Evolutionary conservation across 2,888 invertebrate genomes (phyloP), one percentile per base, ranked within the genome.

Genomic region (Smittia aterrima): DNA sequence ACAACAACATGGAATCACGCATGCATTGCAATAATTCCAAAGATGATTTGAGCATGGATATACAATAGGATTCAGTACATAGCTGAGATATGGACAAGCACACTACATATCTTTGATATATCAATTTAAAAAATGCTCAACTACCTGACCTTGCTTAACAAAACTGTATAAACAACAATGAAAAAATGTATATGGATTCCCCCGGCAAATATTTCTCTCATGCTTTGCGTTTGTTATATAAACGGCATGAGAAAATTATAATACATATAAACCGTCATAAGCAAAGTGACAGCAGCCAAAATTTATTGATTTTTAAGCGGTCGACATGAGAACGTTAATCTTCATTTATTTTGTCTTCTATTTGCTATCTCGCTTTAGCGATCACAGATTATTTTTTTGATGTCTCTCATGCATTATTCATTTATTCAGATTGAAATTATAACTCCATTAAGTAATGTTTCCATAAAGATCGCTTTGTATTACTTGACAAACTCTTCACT

Each of bases 111-210:
- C n/a, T 72, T 54, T 62, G 72, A 72, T 58, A 72, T 72, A 72
- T 72, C 72, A 72, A 72, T 72, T 72, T 72, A 72, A 72, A 68
- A 72, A 72, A 72, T 72, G 72, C 58, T 54, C 25, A 74, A 66
- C 66, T 74, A 74, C 74, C 74, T 74, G 74, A 74, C 74, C 74
- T 74, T 74, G 66, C 66, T 66, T 74, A 74, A 74, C 74, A 74
- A 72, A 72, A 72, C 72, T 72, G 62, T 66, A 74, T 74, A 74
- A 74, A 74, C 74, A 74, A 74, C 74, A 74, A 74, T 74, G 74
- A 74, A 74, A 74, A 74, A 66, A 74, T 66, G 66, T 74, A 66
- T 74, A 74, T 74, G 74, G 66, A 64, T 74, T 74, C 74, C 64
- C 64, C 47, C 53, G 64, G 74, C 74, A 74, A 66, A 66, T 74